Base-by-base conservation (phyloP, 2,888 invertebrate species). In the Epinotia ramella region DNA sequence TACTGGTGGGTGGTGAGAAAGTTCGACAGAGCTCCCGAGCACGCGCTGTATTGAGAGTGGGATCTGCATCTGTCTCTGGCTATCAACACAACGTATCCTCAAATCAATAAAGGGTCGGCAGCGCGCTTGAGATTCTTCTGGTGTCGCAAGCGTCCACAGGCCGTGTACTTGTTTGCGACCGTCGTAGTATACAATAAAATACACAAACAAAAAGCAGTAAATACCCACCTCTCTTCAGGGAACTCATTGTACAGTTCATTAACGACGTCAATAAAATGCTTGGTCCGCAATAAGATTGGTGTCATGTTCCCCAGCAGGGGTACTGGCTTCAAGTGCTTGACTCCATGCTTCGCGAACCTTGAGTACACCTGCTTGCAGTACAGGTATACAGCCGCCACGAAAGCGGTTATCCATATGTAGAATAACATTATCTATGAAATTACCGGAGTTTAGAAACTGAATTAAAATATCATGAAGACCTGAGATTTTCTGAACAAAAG, bases 231-330 rank as follows among this genome's bases (percentile, higher is more conserved):
- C 75, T 87, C 82, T 2, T 82, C 82, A 0, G 84, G 81, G 66
- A 83, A 88, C 0, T 69, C 28, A 0, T 79, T 68, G 76, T 88
- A 90, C 2, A 80, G 49, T 2, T 63, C 80, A 0, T 77, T 16
- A 0, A 84, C 28, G 0, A 83, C 77, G 0, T 84, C 83, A 6
- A 80, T 65, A n/a, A 88, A 78, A 62, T 87, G 86, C 3, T 84
- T 80, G 11, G 67, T 71, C 0, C 83, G 80, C 0, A 84, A 49
- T 0, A 86, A 0, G 0, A 85, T 53, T 0, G 73, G 68, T 12
- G 63, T 13, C 79, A 82, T 81, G 73, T 83, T 84, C 0, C 87
- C 87, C 13, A 87, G 24, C 9, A 85, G n/a, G 9, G 89, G 89
- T 9, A 86, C 6, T 0, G 82, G 78, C 0, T 77, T 79, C 3